A percentile compares a stretch with the other conserved stretches of the same genome.
Evolutionary conservation across 2,113 vertebrate genomes (phyloP).

Genomic region (Morone chrysops): DNA sequence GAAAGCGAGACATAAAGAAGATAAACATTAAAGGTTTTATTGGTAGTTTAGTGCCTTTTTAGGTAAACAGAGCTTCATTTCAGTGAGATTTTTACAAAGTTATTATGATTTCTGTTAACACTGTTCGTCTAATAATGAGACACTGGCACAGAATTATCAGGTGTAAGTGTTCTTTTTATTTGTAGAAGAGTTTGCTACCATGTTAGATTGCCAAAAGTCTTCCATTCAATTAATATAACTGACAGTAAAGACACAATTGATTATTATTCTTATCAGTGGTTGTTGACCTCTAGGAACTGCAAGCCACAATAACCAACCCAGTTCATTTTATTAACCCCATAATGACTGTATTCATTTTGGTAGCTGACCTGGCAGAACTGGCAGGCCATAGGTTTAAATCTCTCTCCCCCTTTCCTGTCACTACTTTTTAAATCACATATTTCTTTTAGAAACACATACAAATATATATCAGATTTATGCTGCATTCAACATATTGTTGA

Average conservation of each 20-base stretch:
- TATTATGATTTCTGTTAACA: background rate
- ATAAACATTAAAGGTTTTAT: slow-evolving; percentile 1
- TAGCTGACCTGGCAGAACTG: too few relatives aligned
- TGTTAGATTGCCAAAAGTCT: background rate
- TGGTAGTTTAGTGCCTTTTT: background rate
- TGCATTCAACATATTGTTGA: too few relatives aligned
- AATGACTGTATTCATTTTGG: too few relatives aligned
- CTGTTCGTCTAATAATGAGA: background rate
- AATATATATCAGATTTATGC: too few relatives aligned
- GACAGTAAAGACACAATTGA: background rate
- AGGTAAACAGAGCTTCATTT: background rate
- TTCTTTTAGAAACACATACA: too few relatives aligned
- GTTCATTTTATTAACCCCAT: background rate
- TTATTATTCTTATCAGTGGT: background rate
- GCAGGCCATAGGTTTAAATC: too few relatives aligned
- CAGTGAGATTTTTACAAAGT: background rate
- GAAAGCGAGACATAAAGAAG: slow-evolving; percentile 30
- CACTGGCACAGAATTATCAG: background rate
- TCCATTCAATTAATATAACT: background rate
- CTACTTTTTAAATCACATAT: too few relatives aligned
- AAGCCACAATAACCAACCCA: too few relatives aligned
- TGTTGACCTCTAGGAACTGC: too few relatives aligned
- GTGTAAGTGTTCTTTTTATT: too few relatives aligned
- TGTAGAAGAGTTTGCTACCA: background rate
- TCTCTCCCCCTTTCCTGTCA: too few relatives aligned